Conservation (phyloP, 1,140 invertebrate genomes). For the Rhopalosiphum maidis region DNA sequence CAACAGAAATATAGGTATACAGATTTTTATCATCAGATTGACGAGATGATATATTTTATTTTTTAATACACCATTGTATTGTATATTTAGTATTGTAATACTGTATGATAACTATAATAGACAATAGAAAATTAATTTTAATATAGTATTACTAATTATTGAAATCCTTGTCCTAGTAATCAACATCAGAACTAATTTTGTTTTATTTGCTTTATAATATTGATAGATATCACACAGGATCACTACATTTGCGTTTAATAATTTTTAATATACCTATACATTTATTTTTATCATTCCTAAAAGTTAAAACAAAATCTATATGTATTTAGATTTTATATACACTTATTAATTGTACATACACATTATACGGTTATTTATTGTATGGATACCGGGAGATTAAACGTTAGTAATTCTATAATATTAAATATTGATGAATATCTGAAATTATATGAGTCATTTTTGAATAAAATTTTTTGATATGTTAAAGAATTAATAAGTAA, state of each 20-base stretch:
- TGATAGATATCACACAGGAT: background rate
- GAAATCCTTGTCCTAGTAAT: background rate
- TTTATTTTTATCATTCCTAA: no score
- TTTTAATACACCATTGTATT: slow-evolving; percentile 6
- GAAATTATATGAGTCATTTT: background rate
- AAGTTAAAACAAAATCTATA: no score
- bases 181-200: background rate
- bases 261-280: background rate
- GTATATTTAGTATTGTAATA: background rate
- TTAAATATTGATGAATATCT: background rate
- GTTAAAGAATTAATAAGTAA: background rate
- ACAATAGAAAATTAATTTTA: background rate
- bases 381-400: background rate
- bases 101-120: background rate
- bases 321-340: background rate
- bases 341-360: background rate
- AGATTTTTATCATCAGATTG: background rate
- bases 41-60: background rate
- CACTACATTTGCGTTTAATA: background rate
- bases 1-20: background rate
- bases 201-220: background rate
- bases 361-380: background rate
- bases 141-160: background rate
- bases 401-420: background rate
- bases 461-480: background rate